These are phyloP conservation scores for Pachydiplax longipennis DNA, from an alignment of 2,888 invertebrate genomes.

Conservation along the genomic window DNA sequence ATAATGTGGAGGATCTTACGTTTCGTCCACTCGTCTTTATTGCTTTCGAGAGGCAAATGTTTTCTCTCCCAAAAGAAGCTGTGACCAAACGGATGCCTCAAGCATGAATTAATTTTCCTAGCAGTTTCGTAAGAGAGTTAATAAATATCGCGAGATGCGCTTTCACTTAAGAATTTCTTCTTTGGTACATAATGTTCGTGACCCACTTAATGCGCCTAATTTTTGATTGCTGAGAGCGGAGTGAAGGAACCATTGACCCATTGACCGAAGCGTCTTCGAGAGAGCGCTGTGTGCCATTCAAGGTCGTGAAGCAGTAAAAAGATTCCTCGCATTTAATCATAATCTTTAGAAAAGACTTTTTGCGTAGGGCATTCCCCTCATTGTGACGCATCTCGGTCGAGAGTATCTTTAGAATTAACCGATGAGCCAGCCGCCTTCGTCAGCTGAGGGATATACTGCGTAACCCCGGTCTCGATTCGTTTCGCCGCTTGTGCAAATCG, in stretches of 20 bases:
- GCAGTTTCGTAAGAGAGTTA: not conserved
- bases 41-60: not conserved
- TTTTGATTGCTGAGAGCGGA: not conserved
- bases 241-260: not conserved
- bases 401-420: too few species aligned
- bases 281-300: not conserved
- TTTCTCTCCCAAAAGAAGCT: not conserved
- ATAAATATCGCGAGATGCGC: not conserved
- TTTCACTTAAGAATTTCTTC: not conserved
- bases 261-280: not conserved
- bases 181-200: not conserved
- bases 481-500: too few species aligned
- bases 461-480: too few species aligned
- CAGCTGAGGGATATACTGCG: too few species aligned
- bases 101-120: too few species aligned
- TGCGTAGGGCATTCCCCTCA: not conserved
- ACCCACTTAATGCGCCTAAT: not conserved
- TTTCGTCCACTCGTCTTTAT: not conserved
- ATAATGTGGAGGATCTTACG: not conserved
- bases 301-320: not conserved
- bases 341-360: too few species aligned
- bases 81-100: too few species aligned
- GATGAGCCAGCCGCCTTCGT: too few species aligned
- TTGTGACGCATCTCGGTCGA: not conserved
- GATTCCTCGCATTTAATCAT: not conserved